Base-by-base conservation (phyloP, 2,888 invertebrate genomes). In the Malthinus flaveolus region DNA sequence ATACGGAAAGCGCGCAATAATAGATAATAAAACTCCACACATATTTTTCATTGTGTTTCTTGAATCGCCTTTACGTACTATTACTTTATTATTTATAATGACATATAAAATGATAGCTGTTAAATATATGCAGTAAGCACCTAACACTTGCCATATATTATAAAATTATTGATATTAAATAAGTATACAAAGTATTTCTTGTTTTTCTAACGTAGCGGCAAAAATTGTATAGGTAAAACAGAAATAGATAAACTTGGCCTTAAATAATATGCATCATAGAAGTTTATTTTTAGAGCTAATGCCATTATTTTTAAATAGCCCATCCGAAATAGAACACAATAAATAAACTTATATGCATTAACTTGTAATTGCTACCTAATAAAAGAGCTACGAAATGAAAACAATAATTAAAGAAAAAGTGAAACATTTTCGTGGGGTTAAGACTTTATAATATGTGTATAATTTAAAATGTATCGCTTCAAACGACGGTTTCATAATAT, bases 1-100 rank as follows among this genome's bases (percentile, higher is more conserved):
- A 46, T 31, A 54, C 33, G 52, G 48, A 60, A 64, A 63, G 61
- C 65, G 61, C 61, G 62, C 67, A 68, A 63, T 56, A 61, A 59
- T 61, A 23, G 3, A 66, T 64, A 64, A 68, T 68, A 68, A 68
- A 68, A 65, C 52, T 66, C 67, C 63, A 68, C 68, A 63, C 65
- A 67, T 67, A 66, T 66, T 65, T 64, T 65, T 63, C 64, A 47
- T 62, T 61, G 59, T 62, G 64, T 36, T 47, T 47, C 59, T 65
- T 63, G 67, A 67, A 68, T 67, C 65, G 59, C 56, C 56, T 59
- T 67, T 67, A 66, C 61, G 63, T 46, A 59, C 64, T 54, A 63
- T 57, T 67, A 67, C 66, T 64, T 65, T 62, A 66, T 62, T 65
- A 64, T 66, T 67, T 67, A 68, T 68, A 60, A 23, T 53, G 64